Conservation (phyloP, 2,888 invertebrate species). For the Cinara cedri region DNA sequence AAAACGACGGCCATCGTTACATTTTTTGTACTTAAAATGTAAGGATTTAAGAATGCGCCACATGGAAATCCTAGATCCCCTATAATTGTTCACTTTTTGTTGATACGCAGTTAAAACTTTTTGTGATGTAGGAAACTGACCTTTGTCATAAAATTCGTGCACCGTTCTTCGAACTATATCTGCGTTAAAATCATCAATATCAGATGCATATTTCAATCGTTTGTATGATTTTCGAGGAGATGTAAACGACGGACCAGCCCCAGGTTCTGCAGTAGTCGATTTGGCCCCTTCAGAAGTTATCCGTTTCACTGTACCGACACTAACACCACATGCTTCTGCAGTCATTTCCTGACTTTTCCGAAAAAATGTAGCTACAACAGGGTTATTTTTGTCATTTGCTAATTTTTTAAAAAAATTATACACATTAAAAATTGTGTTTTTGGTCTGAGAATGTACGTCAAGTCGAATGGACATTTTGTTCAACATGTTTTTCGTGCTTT, state of each 20-base stretch:
- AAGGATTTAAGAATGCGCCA: background rate
- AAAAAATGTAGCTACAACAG: background rate
- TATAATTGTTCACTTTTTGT: background rate
- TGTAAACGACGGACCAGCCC: background rate
- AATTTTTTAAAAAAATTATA: background rate
- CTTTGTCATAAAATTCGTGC: background rate
- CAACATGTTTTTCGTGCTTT: conserved; percentile 1
- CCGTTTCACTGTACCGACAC: background rate
- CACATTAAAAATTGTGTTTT: background rate
- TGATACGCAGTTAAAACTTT: background rate
- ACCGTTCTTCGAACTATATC: background rate
- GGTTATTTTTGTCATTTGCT: background rate
- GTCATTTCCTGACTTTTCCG: background rate
- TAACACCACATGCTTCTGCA: background rate
- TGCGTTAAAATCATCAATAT: background rate
- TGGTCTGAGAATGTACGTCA: background rate
- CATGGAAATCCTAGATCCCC: background rate
- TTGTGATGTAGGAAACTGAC: background rate
- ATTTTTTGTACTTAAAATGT: background rate
- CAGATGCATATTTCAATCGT: background rate
- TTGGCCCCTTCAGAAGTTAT: no score
- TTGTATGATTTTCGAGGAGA: background rate
- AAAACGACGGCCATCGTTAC: background rate
- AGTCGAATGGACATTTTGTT: background rate
- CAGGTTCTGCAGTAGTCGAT: background rate